phyloP scores from a whole-genome alignment of 2,113 vertebrate genomes.

The Arenaria interpres region DNA sequence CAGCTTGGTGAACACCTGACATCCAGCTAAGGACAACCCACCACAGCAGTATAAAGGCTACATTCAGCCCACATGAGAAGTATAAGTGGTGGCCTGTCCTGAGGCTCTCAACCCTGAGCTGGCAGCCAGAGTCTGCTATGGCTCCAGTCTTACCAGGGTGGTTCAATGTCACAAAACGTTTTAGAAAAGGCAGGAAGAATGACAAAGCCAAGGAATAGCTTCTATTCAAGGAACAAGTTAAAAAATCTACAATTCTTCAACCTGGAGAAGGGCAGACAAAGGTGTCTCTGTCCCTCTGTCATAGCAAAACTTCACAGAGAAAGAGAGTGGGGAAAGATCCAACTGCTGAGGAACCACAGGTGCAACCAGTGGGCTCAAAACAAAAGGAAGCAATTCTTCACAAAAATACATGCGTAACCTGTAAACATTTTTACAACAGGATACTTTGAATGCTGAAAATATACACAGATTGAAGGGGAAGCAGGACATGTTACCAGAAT shows the following conservation, averaged over 20 bases:
- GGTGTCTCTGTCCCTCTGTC: background rate
- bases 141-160: background rate
- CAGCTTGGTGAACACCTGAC: background rate
- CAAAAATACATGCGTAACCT: background rate
- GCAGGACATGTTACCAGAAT: background rate
- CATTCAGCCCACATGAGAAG: background rate
- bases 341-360: background rate
- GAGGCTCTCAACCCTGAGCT: background rate
- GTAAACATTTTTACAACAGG: background rate
- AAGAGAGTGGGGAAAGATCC: background rate
- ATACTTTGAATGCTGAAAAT: background rate
- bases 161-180: background rate
- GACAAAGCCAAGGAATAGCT: background rate
- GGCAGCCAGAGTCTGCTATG: background rate
- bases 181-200: background rate
- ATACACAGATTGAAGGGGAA: background rate
- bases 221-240: background rate
- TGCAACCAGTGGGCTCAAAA: background rate
- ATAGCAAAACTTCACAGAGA: background rate
- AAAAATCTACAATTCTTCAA: background rate
- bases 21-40: background rate
- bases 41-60: background rate
- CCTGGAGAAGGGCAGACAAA: background rate
- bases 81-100: background rate
- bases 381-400: background rate